Conservation (phyloP, 2,888 invertebrate genomes). For the Troides oblongomaculatus region DNA sequence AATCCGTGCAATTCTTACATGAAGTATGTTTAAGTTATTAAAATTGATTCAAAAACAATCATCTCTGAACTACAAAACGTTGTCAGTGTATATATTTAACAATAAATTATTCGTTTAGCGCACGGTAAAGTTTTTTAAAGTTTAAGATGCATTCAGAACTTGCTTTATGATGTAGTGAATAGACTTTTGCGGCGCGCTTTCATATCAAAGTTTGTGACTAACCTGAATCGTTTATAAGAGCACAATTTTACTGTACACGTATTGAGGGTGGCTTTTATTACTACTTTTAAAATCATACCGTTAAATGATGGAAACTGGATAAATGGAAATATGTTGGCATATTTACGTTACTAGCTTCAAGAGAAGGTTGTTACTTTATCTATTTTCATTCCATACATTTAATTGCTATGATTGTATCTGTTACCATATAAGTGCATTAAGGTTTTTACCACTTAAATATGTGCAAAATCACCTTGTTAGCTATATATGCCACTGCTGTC, state of each 20-base stretch:
- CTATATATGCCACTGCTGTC: slow-evolving; percentile 4
- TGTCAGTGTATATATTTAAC: slow-evolving; percentile 6
- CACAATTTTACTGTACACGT: slow-evolving; percentile 17
- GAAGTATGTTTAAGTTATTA: too few relatives aligned
- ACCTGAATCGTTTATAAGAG: slow-evolving; percentile 29
- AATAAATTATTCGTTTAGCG: slow-evolving; percentile 15
- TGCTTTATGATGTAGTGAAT: slow-evolving; percentile 27
- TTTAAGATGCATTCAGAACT: slow-evolving; percentile 21
- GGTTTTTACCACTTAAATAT: slow-evolving; percentile 1
- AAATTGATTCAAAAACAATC: too few relatives aligned
- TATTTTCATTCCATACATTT: background rate
- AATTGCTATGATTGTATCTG: background rate
- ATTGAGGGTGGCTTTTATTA: slow-evolving; percentile 14
- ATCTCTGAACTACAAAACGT: too few relatives aligned
- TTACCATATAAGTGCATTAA: background rate
- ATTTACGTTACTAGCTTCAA: too few relatives aligned
- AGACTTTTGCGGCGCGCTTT: slow-evolving; percentile 25
- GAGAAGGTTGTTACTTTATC: too few relatives aligned
- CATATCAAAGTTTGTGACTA: slow-evolving; percentile 28
- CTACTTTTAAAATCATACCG: slow-evolving; percentile 19
- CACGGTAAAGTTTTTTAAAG: slow-evolving; percentile 18
- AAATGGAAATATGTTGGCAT: background rate
- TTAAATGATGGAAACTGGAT: slow-evolving; percentile 4
- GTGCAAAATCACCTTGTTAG: slow-evolving; percentile 3
- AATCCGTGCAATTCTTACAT: too few relatives aligned